Conservation (phyloP, 53 echinoderm and acorn worm genomes). For the Luidia sarsii region DNA sequence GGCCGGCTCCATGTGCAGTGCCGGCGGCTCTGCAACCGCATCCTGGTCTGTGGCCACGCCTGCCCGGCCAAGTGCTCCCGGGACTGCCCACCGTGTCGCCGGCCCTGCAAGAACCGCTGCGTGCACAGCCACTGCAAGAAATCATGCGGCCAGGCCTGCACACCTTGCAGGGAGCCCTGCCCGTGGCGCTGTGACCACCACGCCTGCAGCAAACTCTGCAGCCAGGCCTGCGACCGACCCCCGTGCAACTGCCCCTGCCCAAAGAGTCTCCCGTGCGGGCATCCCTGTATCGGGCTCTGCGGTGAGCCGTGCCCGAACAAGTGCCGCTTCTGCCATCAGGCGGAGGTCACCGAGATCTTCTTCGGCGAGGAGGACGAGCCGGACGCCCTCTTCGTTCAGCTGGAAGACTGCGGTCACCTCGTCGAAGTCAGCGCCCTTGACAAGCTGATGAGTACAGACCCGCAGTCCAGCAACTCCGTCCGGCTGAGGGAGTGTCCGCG, state of each 20-base stretch:
- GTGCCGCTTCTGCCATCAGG: conserved; percentile 77
- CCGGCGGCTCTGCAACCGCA: conserved; percentile 67
- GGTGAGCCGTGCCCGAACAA: conserved; percentile 85
- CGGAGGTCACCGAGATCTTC: conserved; percentile 82
- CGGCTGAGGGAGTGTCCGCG: conserved; percentile 73
- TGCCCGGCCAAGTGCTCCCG: conserved; percentile 72
- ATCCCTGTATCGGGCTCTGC: conserved; percentile 89
- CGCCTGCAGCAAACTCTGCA: conserved; percentile 67
- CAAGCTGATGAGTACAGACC: conserved; percentile 55
- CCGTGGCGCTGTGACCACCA: conserved; percentile 82
- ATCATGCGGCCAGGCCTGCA: conserved; percentile 69
- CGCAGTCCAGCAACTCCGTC: neutral
- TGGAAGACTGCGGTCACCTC: conserved; percentile 84
- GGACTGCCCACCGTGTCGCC: conserved; percentile 81
- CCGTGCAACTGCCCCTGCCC: conserved; percentile 72
- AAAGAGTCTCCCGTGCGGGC: conserved; percentile 68
- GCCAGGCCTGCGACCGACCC: conserved; percentile 70
- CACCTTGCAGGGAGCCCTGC: conserved; percentile 79
- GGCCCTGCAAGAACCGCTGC: conserved; percentile 77
- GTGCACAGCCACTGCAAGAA: conserved; percentile 75
- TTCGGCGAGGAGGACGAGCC: conserved; percentile 83
- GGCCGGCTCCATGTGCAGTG: conserved; percentile 81
- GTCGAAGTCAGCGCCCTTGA: conserved; percentile 71
- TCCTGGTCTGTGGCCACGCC: conserved; percentile 83
- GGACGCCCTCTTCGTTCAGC: conserved; percentile 75